Base-by-base conservation (phyloP, 2,113 vertebrate genomes). In the Microcebus jonahi region DNA sequence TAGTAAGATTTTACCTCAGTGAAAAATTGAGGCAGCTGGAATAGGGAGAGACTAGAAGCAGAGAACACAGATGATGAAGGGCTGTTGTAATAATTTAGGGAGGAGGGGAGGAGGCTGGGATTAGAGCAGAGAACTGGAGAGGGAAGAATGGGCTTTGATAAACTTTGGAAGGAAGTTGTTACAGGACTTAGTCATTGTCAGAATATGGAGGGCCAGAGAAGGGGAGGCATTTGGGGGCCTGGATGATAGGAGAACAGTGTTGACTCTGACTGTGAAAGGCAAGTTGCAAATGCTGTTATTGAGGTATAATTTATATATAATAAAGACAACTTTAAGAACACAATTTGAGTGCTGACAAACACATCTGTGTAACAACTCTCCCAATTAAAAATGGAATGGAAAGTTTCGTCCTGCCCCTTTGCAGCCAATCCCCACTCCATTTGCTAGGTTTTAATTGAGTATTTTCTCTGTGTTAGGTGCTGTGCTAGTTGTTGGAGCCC, bases 281-380 rank as follows among this genome's bases (percentile, higher is more conserved):
- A 70, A 50, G 48, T 48, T 75, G 36, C 36, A 92, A 95, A 93
- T 88, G 25, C 18, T 88, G 90, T 92, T 93, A 67, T 67, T 95
- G 23, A 82, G 61, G 34, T 87, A 42, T 83, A 83, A 79, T 90
- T 67, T 79, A 92, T 6, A 70, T 3, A 82, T 48, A 94, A 75
- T 87, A 92, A 87, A 90, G 86, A 55, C 34, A 68, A 68, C 11
- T 68, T 31, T 76, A 85, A 61, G 82, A 79, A 63, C 79, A 65
- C 48, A 79, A 20, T 87, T 77, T 67, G 42, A 86, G 18, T 73
- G 79, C 80, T 90, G 71, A 92, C 68, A 75, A 86, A 36, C 73
- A 76, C 34, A 85, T 18, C 39, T 93, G 45, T 91, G 25, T 93
- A 80, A 90, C 53, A 90, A 50, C 75, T 87, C 15, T 70, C 36